Evolutionary conservation across 2,888 invertebrate species (phyloP).

Genomic region (Phasia obesa): DNA sequence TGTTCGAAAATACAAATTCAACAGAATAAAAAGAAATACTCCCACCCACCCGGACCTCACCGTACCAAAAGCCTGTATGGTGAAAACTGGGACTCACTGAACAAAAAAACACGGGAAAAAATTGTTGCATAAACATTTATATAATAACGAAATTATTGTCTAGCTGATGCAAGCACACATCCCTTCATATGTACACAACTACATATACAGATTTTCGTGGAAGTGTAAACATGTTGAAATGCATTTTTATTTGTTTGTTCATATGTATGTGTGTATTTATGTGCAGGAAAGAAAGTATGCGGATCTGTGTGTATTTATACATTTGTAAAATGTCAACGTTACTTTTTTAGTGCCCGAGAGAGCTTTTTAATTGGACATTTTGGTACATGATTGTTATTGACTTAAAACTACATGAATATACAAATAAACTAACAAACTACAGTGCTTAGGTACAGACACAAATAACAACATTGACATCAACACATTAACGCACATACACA

Average conservation of each 20-base stretch:
- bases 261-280: not conserved
- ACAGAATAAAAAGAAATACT: not conserved
- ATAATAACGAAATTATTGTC: constrained; percentile 49
- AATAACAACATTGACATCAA: too few relatives aligned
- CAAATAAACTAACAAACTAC: constrained; percentile 26
- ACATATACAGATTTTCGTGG: not conserved
- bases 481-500: too few relatives aligned
- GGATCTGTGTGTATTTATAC: constrained; percentile 31
- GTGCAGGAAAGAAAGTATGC: not conserved
- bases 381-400: constrained; percentile 61
- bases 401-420: constrained; percentile 44
- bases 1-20: constrained; percentile 18
- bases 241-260: not conserved
- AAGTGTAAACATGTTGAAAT: constrained; percentile 11
- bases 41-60: not conserved
- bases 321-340: constrained; percentile 57
- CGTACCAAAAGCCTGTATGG: too few relatives aligned
- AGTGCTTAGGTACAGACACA: not conserved
- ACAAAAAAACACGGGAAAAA: not conserved
- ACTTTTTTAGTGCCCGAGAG: constrained; percentile 57
- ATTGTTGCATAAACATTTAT: constrained; percentile 25
- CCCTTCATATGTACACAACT: too few relatives aligned
- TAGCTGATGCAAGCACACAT: not conserved
- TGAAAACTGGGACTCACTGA: constrained; percentile 30
- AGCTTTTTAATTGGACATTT: constrained; percentile 68